Conservation (phyloP, 1,140 invertebrate genomes). For the Lucilia sericata region DNA sequence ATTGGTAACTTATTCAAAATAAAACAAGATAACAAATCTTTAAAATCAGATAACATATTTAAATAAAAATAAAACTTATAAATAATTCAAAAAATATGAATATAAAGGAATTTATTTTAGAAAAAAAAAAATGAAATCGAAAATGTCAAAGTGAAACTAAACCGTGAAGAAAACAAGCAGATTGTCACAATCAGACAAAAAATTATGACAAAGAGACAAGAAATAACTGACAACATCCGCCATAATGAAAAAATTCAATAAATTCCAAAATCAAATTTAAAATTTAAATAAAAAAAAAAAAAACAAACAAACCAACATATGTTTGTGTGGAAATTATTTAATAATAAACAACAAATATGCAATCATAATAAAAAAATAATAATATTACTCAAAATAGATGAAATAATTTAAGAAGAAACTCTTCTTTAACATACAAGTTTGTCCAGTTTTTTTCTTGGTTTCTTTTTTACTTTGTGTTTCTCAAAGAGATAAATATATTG, state of each 20-base stretch:
- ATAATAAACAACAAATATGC: too few species aligned
- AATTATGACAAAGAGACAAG: neutral
- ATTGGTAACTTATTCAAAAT: too few species aligned
- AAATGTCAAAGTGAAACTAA: slow-evolving; percentile 11
- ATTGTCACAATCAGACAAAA: neutral
- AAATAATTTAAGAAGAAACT: neutral
- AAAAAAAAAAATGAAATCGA: slow-evolving; percentile 11
- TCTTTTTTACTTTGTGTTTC: neutral
- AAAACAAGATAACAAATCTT: neutral
- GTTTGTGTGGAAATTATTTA: too few species aligned
- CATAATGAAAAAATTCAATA: neutral
- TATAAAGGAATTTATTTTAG: neutral
- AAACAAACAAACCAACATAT: too few species aligned
- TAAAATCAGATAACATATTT: too few species aligned
- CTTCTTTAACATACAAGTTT: neutral
- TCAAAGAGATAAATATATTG: neutral
- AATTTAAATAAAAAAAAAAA: neutral
- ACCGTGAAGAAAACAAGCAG: neutral
- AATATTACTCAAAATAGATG: neutral
- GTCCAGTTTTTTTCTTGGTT: neutral
- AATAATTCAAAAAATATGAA: neutral
- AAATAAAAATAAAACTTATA: too few species aligned
- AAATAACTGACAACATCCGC: neutral
- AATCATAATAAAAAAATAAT: too few species aligned
- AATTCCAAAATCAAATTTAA: neutral